Evolutionary conservation across 2,888 invertebrate species (phyloP).

Genomic region (Loripinus fragilis): DNA sequence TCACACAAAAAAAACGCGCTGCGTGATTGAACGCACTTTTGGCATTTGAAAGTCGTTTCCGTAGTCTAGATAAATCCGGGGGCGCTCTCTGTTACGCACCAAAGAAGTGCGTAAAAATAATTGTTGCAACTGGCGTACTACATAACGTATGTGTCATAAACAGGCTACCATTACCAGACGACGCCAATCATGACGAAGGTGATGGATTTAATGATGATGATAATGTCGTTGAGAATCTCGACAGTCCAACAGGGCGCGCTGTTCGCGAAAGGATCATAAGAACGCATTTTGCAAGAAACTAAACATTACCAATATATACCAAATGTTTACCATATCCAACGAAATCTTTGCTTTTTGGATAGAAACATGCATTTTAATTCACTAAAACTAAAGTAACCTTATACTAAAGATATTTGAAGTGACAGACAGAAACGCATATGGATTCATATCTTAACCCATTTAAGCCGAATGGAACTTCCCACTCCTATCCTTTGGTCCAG

Average conservation of each 20-base stretch:
- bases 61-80: neutral
- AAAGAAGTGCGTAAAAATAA: neutral
- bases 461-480: too few species aligned
- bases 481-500: too few species aligned
- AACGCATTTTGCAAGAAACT: neutral
- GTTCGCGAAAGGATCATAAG: neutral
- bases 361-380: too few species aligned
- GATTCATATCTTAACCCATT: too few species aligned
- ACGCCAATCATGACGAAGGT: neutral
- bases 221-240: neutral
- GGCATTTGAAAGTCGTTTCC: neutral
- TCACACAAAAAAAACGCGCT: neutral
- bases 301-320: too few species aligned
- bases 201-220: too few species aligned
- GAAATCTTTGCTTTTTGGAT: too few species aligned
- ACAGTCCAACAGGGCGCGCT: too few species aligned
- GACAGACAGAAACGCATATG: too few species aligned
- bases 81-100: neutral
- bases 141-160: constrained; percentile 1
- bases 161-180: neutral
- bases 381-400: too few species aligned
- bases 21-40: neutral
- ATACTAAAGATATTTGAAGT: too few species aligned
- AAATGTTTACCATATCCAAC: too few species aligned
- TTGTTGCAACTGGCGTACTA: neutral